Evolutionary conservation across 1,140 invertebrate species (phyloP), one percentile per base, ranked within the genome.

Genomic region (Hyphantria cunea): DNA sequence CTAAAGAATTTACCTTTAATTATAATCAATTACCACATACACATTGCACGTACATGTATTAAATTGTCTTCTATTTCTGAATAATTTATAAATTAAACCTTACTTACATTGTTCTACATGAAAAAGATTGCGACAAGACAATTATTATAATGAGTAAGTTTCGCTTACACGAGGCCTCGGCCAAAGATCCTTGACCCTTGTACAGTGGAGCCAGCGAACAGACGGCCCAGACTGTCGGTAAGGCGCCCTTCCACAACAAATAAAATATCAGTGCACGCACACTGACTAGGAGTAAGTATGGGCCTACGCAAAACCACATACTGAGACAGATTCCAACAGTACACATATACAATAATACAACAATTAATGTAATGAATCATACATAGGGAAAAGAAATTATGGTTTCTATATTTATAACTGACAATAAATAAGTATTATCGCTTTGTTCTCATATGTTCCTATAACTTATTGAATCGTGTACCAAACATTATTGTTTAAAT

Each of bases 151-250:
- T 70, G 64, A 61, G 41, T 59, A 32, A 49, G 31, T 58, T 48
- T 37, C 51, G 55, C 61, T 54, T 70, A 72, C 66, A 73, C 66
- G 72, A 72, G 61, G 56, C 55, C 54, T 48, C 58, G 47, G 15
- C 37, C 64, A 50, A 59, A 58, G 71, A 79, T 74, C 72, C 74
- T 82, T 82, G 76, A 82, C 76, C 78, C 71, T 73, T 60, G 64
- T 50, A 66, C n/a, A 68, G 65, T 66, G 66, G 64, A 63, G 72
- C 49, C 55, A 68, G 55, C 68, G 70, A 63, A 63, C 49, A 37
- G 34, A 37, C 34, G 34, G 62, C 42, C 59, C 65, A 71, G 65
- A 70, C 52, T 51, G 64, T 65, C 72, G 45, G 54, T 77, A 67
- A 56, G 41, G 41, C 37, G 41, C 41, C 71, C 70, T 75, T 70